Evolutionary conservation across 2,113 vertebrate genomes (phyloP).

Genomic region (Aleadryas rufinucha): DNA sequence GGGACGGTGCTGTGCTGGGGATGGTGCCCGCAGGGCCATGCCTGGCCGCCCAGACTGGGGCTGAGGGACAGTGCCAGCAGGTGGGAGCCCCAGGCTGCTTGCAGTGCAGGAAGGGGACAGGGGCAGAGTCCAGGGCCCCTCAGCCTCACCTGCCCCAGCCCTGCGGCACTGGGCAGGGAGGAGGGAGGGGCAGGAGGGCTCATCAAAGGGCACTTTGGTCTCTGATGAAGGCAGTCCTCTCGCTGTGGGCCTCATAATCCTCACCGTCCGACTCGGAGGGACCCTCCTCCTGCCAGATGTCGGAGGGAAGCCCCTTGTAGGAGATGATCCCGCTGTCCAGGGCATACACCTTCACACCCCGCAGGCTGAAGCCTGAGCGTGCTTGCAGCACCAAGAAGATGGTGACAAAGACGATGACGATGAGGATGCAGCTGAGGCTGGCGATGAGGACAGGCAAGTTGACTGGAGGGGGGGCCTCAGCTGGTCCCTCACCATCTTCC

Average conservation of each 20-base stretch:
- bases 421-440: slow-evolving; percentile 88
- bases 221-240: slow-evolving; percentile 99
- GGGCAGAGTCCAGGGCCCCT: slow-evolving; percentile 44
- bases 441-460: slow-evolving; percentile 81
- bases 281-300: slow-evolving; percentile 90
- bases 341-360: slow-evolving; percentile 81
- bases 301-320: slow-evolving; percentile 90
- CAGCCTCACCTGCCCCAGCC: background rate
- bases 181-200: slow-evolving; percentile 51
- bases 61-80: background rate
- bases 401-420: slow-evolving; percentile 82
- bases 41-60: background rate
- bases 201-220: slow-evolving; percentile 98
- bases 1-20: background rate
- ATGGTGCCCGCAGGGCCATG: background rate
- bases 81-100: background rate
- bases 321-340: slow-evolving; percentile 84
- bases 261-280: slow-evolving; percentile 87
- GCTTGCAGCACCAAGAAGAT: slow-evolving; percentile 91
- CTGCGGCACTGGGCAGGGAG: background rate
- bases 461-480: slow-evolving; percentile 12
- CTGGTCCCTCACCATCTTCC: slow-evolving; percentile 10
- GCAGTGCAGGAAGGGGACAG: background rate
- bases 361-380: slow-evolving; percentile 78
- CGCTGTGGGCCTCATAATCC: slow-evolving; percentile 85